Evolutionary conservation across 2,888 invertebrate genomes (phyloP), one percentile per base, ranked within the genome.

Genomic region (Cinara cedri): DNA sequence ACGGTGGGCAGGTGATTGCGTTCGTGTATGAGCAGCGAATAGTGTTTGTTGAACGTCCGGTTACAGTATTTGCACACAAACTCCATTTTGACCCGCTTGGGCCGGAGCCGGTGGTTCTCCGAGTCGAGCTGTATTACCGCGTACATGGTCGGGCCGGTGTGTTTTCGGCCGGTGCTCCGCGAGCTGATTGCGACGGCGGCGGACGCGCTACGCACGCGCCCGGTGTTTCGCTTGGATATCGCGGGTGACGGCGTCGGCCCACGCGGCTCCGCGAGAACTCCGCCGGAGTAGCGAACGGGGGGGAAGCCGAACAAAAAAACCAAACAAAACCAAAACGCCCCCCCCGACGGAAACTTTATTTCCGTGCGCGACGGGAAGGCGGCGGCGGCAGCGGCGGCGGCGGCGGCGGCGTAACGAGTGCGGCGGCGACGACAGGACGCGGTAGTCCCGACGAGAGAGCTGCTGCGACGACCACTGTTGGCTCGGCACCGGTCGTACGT

Each of bases 1-100:
- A 97, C 90, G 88, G 98, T 97, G 86, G 97, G 96, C 87, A 96
- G 96, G 89, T 98, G 98, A 84, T 97, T 97, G 87, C 97, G 90
- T 87, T 98, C 98, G 90, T 98, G 98, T 85, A 98, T 98, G 90
- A 98, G 92, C 86, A 98, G 90, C 88, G 98, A 98, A 90, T 98
- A 98, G 84, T 95, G 94, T 89, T 98, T 98, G 86, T 96, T 97
- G 90, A 98, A 98, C 87, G 97, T 92, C 85, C 98, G 91, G 87
- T 94, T 94, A 89, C 98, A 98, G 89, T 94, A 98, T 88, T 95
- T 95, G 91, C 98, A 98, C 86, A 98, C 95, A 88, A 96, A 98
- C 88, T 98, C 97, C 89, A 97, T 97, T 89, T 97, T 96, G 85
- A 93, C 91, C 86, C 94, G 90, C 92, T 93, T 92, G 88, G 93